phyloP scores from a whole-genome alignment of 2,797 vertebrate species.

The Thaleichthys pacificus region DNA sequence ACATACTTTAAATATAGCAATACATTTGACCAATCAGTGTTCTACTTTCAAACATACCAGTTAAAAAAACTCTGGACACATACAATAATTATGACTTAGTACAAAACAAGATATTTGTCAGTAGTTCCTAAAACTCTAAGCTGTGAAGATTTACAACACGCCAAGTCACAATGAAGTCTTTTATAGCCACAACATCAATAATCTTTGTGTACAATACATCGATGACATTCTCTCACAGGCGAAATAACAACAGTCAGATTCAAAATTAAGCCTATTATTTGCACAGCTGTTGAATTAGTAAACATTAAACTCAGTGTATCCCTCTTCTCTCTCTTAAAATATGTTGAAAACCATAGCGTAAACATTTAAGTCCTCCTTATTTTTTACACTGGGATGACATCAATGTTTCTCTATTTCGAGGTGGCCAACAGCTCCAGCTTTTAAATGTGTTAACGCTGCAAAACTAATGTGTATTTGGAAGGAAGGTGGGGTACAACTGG shows the following conservation, averaged over 20 bases:
- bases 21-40: not conserved
- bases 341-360: not conserved
- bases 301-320: not conserved
- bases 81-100: not conserved
- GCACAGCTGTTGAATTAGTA: not conserved
- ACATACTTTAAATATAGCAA: too few relatives aligned
- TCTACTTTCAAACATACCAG: not conserved
- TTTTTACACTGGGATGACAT: not conserved
- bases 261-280: not conserved
- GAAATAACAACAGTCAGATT: not conserved
- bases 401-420: not conserved
- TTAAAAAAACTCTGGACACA: not conserved
- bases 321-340: not conserved
- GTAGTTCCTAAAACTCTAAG: not conserved
- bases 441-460: slow-evolving; percentile 22
- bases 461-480: not conserved
- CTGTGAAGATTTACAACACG: not conserved
- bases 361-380: not conserved
- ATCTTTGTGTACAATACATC: slow-evolving; percentile 5
- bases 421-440: slow-evolving; percentile 16
- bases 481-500: not conserved
- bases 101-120: not conserved
- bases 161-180: not conserved
- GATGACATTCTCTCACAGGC: not conserved
- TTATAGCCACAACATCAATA: not conserved